Conservation (phyloP, 2,797 vertebrate species). For the Peromyscus eremicus region DNA sequence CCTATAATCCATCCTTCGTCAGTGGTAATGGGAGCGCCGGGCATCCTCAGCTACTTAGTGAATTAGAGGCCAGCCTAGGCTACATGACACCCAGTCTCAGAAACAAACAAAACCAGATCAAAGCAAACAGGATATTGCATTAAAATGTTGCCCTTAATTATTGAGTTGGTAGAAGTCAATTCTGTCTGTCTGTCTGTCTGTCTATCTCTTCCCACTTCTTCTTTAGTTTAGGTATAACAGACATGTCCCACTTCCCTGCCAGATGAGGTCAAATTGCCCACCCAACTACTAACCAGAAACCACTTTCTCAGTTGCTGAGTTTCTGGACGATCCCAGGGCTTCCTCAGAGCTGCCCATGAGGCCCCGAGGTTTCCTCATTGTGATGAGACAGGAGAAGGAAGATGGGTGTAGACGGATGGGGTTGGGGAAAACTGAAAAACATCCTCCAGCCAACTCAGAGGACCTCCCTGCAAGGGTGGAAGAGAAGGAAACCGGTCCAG, state of each 20-base stretch:
- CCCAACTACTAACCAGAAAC: not conserved
- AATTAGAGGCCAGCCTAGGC: not conserved
- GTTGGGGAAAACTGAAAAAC: not conserved
- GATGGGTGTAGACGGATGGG: rapidly evolving
- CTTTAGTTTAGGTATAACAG: not conserved
- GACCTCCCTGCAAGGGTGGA: not conserved
- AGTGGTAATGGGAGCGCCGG: not conserved
- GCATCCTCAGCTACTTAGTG: not conserved
- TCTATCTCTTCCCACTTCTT: too few relatives aligned
- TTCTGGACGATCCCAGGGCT: not conserved
- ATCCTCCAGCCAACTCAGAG: not conserved
- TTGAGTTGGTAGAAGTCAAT: not conserved
- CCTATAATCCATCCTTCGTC: not conserved
- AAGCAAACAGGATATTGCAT: not conserved
- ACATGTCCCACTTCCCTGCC: not conserved
- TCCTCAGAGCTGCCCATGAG: not conserved
- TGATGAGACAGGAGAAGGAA: not conserved
- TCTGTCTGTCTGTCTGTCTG: too few relatives aligned
- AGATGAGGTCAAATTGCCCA: not conserved
- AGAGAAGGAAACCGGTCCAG: not conserved
- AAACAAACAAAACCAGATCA: not conserved
- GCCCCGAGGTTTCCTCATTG: not conserved
- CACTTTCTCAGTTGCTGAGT: not conserved
- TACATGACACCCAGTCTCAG: not conserved
- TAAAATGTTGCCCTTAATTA: not conserved